phyloP scores from a whole-genome alignment of 2,113 vertebrate genomes.

The Gopherus flavomarginatus region DNA sequence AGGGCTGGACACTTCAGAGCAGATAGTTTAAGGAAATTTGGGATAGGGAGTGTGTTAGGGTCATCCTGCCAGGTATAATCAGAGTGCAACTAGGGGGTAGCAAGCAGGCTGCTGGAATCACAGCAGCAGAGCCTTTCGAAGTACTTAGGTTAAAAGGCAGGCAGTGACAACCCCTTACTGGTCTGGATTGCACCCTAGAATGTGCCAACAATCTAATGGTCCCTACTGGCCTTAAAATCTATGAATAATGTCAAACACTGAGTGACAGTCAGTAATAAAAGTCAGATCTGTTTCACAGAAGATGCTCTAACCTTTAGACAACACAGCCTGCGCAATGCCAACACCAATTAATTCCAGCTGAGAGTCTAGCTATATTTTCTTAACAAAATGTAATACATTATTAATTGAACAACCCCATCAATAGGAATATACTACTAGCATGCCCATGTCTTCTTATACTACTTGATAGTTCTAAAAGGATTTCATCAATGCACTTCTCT shows the following conservation, averaged over 20 bases:
- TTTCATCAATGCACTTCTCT: conserved; percentile 16
- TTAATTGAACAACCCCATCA: neutral
- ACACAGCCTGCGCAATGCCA: neutral
- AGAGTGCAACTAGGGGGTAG: neutral
- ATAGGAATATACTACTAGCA: neutral
- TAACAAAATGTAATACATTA: neutral
- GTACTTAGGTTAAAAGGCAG: neutral
- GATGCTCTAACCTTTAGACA: neutral
- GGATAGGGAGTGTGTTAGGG: neutral
- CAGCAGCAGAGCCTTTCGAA: neutral
- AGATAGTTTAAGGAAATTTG: neutral
- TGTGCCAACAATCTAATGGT: neutral
- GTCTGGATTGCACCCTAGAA: neutral
- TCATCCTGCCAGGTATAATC: neutral
- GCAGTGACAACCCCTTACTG: too few relatives aligned
- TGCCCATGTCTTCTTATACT: neutral
- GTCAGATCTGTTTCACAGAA: neutral
- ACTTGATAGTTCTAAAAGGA: neutral
- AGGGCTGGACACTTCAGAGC: neutral
- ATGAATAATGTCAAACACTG: neutral
- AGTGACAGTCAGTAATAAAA: neutral
- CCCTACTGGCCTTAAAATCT: neutral
- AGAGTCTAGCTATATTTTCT: neutral
- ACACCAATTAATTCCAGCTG: neutral
- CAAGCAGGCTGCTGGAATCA: neutral